Conservation (phyloP, 2,797 vertebrate species). For the Cynodonichthys magdalenae region DNA sequence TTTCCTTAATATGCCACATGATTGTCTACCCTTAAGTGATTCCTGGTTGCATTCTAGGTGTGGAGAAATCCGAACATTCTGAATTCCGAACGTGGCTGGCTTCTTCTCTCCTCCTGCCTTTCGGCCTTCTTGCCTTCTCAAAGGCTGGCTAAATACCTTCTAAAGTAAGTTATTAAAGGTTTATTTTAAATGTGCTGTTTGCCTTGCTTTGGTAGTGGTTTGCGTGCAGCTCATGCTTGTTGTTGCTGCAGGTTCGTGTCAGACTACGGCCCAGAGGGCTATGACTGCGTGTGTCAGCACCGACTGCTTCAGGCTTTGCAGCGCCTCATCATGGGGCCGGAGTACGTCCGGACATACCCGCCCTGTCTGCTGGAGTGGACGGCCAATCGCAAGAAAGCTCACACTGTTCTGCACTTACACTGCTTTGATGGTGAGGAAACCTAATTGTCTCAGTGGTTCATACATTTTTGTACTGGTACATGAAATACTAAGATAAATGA, state of each 20-base stretch:
- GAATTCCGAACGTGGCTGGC: conserved; percentile 93
- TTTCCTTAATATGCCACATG: background rate
- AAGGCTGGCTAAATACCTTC: conserved; percentile 88
- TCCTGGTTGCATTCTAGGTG: conserved; percentile 59
- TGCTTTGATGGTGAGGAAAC: conserved; percentile 87
- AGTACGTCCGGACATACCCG: conserved; percentile 83
- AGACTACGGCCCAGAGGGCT: conserved; percentile 87
- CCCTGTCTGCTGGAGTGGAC: conserved; percentile 92
- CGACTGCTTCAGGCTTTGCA: conserved; percentile 91
- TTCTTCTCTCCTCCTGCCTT: conserved; percentile 90
- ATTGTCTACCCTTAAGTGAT: background rate
- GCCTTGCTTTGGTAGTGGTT: background rate
- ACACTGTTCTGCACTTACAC: conserved; percentile 87
- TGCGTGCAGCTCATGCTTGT: background rate
- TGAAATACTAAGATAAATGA: no score
- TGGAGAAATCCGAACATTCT: conserved; percentile 87
- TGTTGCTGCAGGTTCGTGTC: conserved; percentile 86
- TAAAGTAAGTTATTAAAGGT: conserved; percentile 86
- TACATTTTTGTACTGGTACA: background rate
- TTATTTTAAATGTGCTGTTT: background rate
- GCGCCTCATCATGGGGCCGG: conserved; percentile 66
- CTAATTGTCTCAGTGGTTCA: background rate
- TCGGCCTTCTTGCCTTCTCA: conserved; percentile 87
- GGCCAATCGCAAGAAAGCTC: conserved; percentile 85
- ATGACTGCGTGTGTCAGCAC: conserved; percentile 90